Evolutionary conservation across 1,140 invertebrate genomes (phyloP).

Genomic region (Brachionus manjavacas): DNA sequence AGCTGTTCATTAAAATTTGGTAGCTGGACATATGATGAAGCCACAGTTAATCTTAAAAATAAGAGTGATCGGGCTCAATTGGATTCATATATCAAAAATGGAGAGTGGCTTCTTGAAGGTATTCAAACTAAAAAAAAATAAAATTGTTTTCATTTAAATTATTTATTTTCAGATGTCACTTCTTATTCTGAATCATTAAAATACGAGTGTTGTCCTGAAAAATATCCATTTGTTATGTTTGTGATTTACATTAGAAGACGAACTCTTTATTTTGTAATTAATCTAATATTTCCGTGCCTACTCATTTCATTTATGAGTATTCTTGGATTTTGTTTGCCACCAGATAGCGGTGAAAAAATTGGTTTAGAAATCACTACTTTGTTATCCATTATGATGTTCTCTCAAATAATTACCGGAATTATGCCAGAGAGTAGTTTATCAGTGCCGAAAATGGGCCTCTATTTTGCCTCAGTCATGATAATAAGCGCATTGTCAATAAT

Average conservation of each 20-base stretch:
- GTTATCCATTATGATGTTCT: constrained; percentile 56
- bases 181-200: constrained; percentile 58
- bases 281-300: constrained; percentile 55
- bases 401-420: constrained; percentile 65
- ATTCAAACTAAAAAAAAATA: constrained; percentile 47
- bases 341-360: constrained; percentile 80
- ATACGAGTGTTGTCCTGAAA: constrained; percentile 56
- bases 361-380: constrained; percentile 68
- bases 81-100: constrained; percentile 54
- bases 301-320: constrained; percentile 54
- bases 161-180: constrained; percentile 68
- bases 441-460: constrained; percentile 90
- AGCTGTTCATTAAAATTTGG: constrained; percentile 56
- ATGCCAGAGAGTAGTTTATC: constrained; percentile 95
- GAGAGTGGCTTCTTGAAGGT: constrained; percentile 53
- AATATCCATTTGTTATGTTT: constrained; percentile 57
- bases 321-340: constrained; percentile 58
- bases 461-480: constrained; percentile 99
- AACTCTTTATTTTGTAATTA: constrained; percentile 57
- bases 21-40: constrained; percentile 57
- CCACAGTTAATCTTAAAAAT: constrained; percentile 52
- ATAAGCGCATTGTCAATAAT: constrained; percentile 99
- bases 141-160: constrained; percentile 71
- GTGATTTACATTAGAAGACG: constrained; percentile 50
- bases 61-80: constrained; percentile 47